phyloP scores from a whole-genome alignment of 2,113 vertebrate genomes.

The Oryzias celebensis region DNA sequence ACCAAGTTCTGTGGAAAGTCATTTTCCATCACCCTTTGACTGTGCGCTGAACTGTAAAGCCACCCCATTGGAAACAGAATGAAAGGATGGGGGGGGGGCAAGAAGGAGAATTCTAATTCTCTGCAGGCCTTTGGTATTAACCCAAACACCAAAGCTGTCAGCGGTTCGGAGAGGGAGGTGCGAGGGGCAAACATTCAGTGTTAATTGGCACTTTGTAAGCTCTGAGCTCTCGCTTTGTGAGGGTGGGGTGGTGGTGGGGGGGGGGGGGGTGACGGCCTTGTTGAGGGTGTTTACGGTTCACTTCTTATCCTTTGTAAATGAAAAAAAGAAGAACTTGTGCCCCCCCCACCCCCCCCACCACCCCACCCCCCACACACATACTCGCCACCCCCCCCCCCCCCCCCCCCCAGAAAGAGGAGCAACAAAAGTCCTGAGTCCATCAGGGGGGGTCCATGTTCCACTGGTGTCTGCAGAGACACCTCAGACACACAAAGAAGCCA shows the following conservation, averaged over 20 bases:
- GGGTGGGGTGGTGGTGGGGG: constrained; percentile 57
- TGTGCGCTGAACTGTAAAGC: constrained; percentile 85
- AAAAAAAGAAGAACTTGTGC: constrained; percentile 72
- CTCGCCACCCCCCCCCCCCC: constrained; percentile 57
- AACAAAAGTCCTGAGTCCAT: constrained; percentile 7
- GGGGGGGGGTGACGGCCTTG: constrained; percentile 77
- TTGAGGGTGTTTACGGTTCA: constrained; percentile 83
- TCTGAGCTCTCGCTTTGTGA: constrained; percentile 78
- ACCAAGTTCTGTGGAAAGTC: constrained; percentile 84
- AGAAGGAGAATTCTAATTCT: constrained; percentile 82
- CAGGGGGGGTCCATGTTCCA: too few species aligned
- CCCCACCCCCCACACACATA: constrained; percentile 69
- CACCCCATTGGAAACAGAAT: constrained; percentile 82
- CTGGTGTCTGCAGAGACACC: too few species aligned
- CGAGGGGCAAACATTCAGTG: constrained; percentile 81
- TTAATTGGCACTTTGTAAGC: constrained; percentile 85
- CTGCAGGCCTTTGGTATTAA: constrained; percentile 85
- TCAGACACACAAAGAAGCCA: too few species aligned
- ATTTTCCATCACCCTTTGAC: constrained; percentile 85
- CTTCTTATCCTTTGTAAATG: constrained; percentile 83
- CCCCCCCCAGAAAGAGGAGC: constrained; percentile 40
- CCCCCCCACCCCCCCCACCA: too few species aligned
- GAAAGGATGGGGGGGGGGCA: constrained; percentile 73
- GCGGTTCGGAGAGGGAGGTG: constrained; percentile 80
- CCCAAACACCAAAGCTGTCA: constrained; percentile 86